A percentile compares a stretch with the other conserved stretches of the same genome.
phyloP scores from a whole-genome alignment of 2,113 vertebrate species.

The Pelodiscus sinensis region DNA sequence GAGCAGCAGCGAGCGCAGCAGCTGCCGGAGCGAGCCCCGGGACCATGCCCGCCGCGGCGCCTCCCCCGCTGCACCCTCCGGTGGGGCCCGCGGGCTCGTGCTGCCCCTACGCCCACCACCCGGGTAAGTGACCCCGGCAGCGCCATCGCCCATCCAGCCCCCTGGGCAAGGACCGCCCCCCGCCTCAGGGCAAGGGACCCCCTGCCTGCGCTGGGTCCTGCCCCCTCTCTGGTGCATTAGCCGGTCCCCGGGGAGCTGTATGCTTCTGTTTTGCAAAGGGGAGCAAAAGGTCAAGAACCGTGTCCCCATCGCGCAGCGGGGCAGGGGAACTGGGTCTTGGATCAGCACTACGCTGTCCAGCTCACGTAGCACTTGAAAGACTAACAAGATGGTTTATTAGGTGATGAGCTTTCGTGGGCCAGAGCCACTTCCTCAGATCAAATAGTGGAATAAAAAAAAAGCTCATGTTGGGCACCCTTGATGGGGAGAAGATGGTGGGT shows the following conservation, averaged over 20 bases:
- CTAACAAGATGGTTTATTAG: too few species aligned
- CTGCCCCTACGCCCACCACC: slow-evolving; percentile 31
- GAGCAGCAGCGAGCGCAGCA: not conserved
- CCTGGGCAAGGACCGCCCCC: not conserved
- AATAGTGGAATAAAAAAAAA: too few species aligned
- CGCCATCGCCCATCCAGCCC: not conserved
- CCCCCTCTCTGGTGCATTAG: not conserved
- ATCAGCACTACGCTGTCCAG: not conserved
- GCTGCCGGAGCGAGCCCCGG: not conserved
- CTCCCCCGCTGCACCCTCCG: slow-evolving; percentile 24
- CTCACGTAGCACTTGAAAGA: too few species aligned
- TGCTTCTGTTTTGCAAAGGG: not conserved
- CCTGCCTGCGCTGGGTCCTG: not conserved
- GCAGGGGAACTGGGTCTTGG: too few species aligned
- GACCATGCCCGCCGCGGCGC: slow-evolving; percentile 62
- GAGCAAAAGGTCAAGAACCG: not conserved
- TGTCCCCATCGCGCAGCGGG: too few species aligned
- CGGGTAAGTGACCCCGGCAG: slow-evolving; percentile 38
- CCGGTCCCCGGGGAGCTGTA: not conserved
- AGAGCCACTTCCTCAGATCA: too few species aligned
- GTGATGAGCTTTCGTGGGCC: too few species aligned
- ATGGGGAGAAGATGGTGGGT: not conserved
- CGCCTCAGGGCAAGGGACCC: not conserved
- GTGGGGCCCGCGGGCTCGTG: slow-evolving; percentile 8
- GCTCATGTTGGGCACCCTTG: not conserved